A percentile compares a stretch with the other conserved stretches of the same genome.
phyloP scores from a whole-genome alignment of 2,888 invertebrate genomes.

The Aspidiotus rigidus region DNA sequence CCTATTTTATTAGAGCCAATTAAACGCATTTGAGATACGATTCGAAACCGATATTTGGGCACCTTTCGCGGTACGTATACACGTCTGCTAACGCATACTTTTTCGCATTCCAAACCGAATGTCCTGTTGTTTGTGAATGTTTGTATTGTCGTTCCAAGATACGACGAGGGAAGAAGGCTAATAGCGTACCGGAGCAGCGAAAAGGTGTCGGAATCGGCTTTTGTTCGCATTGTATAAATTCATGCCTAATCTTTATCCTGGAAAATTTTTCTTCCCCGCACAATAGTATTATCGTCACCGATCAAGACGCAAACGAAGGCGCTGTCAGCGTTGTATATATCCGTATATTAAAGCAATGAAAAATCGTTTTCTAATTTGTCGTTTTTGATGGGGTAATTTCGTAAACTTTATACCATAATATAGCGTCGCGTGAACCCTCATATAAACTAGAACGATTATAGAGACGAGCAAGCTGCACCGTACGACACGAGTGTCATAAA shows the following conservation, averaged over 20 bases:
- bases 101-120: background rate
- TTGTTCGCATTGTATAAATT: constrained; percentile 3
- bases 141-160: background rate
- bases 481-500: no score
- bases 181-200: background rate
- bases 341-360: background rate
- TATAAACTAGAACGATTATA: no score
- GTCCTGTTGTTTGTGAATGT: background rate
- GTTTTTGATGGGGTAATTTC: constrained; percentile 13
- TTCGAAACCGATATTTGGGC: no score
- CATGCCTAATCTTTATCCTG: constrained; percentile 14
- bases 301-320: background rate
- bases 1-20: background rate
- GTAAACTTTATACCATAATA: background rate
- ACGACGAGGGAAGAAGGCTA: background rate
- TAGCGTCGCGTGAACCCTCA: no score
- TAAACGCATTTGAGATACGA: background rate
- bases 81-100: background rate
- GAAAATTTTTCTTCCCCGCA: constrained; percentile 1
- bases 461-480: no score
- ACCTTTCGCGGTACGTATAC: no score
- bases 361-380: constrained; percentile 19
- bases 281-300: background rate
- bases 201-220: background rate
- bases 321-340: constrained; percentile 1